A percentile compares a stretch with the other conserved stretches of the same genome.
Evolutionary conservation across 2,888 invertebrate genomes (phyloP).

Genomic region (Asteroscopus sphinx): DNA sequence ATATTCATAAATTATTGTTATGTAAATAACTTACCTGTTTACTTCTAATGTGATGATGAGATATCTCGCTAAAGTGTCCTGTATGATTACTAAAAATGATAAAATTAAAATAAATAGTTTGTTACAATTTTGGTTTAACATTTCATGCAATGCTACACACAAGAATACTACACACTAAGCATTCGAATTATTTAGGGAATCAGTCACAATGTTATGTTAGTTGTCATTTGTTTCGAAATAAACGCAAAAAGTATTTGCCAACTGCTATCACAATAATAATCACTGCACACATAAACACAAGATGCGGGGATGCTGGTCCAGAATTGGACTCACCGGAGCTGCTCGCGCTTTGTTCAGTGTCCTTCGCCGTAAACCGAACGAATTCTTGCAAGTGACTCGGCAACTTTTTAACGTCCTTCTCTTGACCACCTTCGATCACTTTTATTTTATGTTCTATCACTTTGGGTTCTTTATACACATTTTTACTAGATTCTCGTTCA

Average conservation of each 20-base stretch:
- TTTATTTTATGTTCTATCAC: constrained; percentile 88
- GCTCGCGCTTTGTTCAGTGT: constrained; percentile 88
- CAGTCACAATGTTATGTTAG: constrained; percentile 63
- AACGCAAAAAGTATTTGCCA: constrained; percentile 79
- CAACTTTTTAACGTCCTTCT: constrained; percentile 91
- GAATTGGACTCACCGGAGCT: constrained; percentile 84
- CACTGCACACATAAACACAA: constrained; percentile 87
- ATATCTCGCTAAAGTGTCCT: constrained; percentile 34
- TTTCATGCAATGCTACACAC: constrained; percentile 76
- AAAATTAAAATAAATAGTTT: constrained; percentile 43
- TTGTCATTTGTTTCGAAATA: constrained; percentile 78
- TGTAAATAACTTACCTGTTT: constrained; percentile 64
- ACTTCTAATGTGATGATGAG: constrained; percentile 37
- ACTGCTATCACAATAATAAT: constrained; percentile 83
- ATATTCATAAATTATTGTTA: constrained; percentile 41
- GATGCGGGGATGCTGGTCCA: constrained; percentile 84
- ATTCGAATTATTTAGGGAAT: constrained; percentile 60
- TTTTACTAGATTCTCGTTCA: constrained; percentile 80
- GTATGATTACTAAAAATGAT: constrained; percentile 39
- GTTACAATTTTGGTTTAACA: constrained; percentile 46
- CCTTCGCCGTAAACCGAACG: constrained; percentile 90
- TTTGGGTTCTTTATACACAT: constrained; percentile 80
- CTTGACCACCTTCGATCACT: constrained; percentile 91
- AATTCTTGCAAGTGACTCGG: constrained; percentile 95
- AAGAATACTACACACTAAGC: constrained; percentile 61